phyloP scores from a whole-genome alignment of 2,888 invertebrate species.

The Ormyrus thymus region DNA sequence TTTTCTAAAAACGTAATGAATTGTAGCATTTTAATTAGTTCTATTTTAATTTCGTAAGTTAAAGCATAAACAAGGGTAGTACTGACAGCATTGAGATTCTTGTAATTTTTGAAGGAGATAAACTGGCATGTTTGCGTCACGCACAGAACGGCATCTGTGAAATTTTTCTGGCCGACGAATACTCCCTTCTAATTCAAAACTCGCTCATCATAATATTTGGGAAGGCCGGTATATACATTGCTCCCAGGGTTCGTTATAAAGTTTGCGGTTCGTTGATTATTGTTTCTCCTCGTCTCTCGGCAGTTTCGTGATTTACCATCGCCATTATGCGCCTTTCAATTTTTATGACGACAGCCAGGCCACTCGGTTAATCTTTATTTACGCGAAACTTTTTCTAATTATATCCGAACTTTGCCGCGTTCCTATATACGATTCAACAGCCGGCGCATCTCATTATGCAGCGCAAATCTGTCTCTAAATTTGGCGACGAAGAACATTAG shows the following conservation, averaged over 20 bases:
- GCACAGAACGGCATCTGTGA: slow-evolving; percentile 46
- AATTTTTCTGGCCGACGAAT: slow-evolving; percentile 37
- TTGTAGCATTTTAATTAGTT: neutral
- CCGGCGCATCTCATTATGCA: too few relatives aligned
- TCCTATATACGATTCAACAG: too few relatives aligned
- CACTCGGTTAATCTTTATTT: slow-evolving; percentile 9
- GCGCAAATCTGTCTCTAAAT: too few relatives aligned
- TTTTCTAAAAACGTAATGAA: neutral
- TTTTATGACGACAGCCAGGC: slow-evolving; percentile 34
- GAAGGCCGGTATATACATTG: slow-evolving; percentile 48
- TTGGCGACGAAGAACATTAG: slow-evolving; percentile 31
- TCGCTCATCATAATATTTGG: slow-evolving; percentile 63
- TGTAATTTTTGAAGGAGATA: slow-evolving; percentile 32
- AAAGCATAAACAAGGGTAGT: slow-evolving; percentile 17
- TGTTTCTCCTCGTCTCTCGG: slow-evolving; percentile 43
- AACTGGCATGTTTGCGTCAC: slow-evolving; percentile 50
- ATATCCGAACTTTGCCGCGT: too few relatives aligned
- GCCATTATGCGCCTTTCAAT: slow-evolving; percentile 28
- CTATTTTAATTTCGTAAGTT: slow-evolving; percentile 16
- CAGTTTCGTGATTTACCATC: slow-evolving; percentile 30
- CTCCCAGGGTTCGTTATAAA: slow-evolving; percentile 32
- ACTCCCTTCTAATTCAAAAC: slow-evolving; percentile 48
- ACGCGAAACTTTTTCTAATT: neutral
- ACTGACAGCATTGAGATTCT: slow-evolving; percentile 30
- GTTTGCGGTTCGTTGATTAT: slow-evolving; percentile 54